phyloP scores from a whole-genome alignment of 2,797 vertebrate genomes.

The Staurois parvus region DNA sequence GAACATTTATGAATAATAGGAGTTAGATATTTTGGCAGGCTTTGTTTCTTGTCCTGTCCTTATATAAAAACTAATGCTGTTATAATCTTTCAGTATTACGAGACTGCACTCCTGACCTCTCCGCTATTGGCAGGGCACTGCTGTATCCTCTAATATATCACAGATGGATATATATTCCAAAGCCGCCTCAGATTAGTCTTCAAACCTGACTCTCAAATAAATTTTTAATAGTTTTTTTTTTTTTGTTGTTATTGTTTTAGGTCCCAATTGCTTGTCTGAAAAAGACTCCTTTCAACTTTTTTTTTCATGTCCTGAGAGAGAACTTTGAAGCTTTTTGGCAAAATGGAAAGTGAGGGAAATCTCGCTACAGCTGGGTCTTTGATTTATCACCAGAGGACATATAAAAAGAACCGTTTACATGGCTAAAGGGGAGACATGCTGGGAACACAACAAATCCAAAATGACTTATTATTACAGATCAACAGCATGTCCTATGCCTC shows the following conservation, averaged over 20 bases:
- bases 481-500: conserved; percentile 28
- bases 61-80: conserved; percentile 49
- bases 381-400: conserved; percentile 55
- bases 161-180: conserved; percentile 48
- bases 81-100: conserved; percentile 54
- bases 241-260: conserved; percentile 47
- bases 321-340: conserved; percentile 46
- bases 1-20: conserved; percentile 36
- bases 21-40: conserved; percentile 29
- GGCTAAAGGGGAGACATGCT: conserved; percentile 38
- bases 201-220: conserved; percentile 27
- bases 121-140: conserved; percentile 45
- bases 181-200: conserved; percentile 38
- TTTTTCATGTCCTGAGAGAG: conserved; percentile 29
- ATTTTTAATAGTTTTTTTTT: conserved; percentile 45
- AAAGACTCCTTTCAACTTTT: conserved; percentile 41
- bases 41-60: conserved; percentile 36
- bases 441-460: conserved; percentile 53
- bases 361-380: conserved; percentile 44
- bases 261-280: conserved; percentile 27
- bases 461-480: conserved; percentile 46
- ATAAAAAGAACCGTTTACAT: conserved; percentile 54
- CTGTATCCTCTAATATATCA: conserved; percentile 58
- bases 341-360: conserved; percentile 42
- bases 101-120: conserved; percentile 55